Conservation (phyloP, 2,113 vertebrate species). For the Picathartes gymnocephalus region DNA sequence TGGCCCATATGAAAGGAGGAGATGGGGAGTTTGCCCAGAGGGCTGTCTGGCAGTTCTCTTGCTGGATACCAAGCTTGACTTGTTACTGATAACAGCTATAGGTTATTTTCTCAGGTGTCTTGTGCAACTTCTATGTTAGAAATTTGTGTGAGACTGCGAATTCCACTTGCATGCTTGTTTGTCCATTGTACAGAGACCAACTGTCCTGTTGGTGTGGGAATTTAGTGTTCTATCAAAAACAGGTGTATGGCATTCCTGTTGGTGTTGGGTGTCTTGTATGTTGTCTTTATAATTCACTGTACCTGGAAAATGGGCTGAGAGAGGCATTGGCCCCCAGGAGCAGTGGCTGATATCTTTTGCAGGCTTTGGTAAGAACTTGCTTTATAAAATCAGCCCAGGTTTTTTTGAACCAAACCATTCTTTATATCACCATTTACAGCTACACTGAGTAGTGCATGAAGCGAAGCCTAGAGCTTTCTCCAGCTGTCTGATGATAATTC, state of each 20-base stretch:
- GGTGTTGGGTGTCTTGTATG: background rate
- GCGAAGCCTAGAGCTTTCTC: background rate
- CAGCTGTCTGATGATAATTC: background rate
- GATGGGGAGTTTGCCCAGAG: background rate
- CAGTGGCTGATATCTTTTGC: background rate
- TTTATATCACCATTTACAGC: background rate
- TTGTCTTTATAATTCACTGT: background rate
- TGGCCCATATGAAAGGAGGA: background rate
- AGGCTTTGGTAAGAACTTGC: background rate
- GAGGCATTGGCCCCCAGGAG: background rate
- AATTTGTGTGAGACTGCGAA: background rate
- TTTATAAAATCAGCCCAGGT: background rate
- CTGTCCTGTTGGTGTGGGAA: background rate
- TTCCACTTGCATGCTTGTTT: background rate
- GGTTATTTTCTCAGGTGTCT: background rate
- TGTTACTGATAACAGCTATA: background rate
- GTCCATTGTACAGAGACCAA: background rate
- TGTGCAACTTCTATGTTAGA: background rate
- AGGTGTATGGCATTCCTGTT: background rate
- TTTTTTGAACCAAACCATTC: background rate
- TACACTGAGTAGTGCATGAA: accelerated
- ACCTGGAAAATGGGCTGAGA: background rate
- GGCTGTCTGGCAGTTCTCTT: background rate
- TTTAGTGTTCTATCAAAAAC: background rate
- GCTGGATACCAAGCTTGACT: background rate